phyloP scores from a whole-genome alignment of 2,888 invertebrate species.

The Cosmorhoe ocellata region DNA sequence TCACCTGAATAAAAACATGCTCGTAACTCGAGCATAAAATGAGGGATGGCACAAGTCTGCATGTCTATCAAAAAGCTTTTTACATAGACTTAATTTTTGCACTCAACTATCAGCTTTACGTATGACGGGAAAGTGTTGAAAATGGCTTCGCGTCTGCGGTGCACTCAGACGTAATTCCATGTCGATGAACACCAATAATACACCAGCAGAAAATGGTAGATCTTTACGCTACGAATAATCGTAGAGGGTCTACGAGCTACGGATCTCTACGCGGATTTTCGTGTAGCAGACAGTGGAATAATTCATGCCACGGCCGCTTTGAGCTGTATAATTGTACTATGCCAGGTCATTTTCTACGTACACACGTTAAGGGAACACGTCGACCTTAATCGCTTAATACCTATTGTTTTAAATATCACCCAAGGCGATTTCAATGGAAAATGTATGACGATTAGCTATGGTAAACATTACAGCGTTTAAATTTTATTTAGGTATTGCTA shows the following conservation, averaged over 20 bases:
- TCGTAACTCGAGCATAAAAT: constrained; percentile 23
- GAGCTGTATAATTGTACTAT: constrained; percentile 9
- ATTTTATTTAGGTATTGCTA: neutral
- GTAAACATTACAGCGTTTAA: neutral
- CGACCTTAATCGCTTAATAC: constrained; percentile 25
- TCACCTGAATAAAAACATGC: constrained; percentile 21
- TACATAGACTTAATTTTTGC: constrained; percentile 27
- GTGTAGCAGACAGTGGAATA: constrained; percentile 13
- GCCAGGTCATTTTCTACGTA: constrained; percentile 6
- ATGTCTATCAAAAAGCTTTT: constrained; percentile 28
- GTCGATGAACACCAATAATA: constrained; percentile 38
- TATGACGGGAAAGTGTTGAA: constrained; percentile 16
- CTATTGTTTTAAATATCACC: constrained; percentile 17
- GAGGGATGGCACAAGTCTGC: constrained; percentile 20
- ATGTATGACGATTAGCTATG: neutral
- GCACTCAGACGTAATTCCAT: constrained; percentile 29
- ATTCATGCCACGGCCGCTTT: constrained; percentile 8
- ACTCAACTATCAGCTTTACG: constrained; percentile 24
- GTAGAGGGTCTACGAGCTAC: constrained; percentile 40
- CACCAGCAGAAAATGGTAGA: constrained; percentile 35
- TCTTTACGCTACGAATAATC: constrained; percentile 39
- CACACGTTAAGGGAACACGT: constrained; percentile 12
- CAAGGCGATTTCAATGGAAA: constrained; percentile 2
- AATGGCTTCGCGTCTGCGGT: constrained; percentile 16
- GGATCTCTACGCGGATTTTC: constrained; percentile 32